These are phyloP conservation scores for Nephotettix cincticeps DNA, from an alignment of 1,140 invertebrate species.

Conservation along the genomic window DNA sequence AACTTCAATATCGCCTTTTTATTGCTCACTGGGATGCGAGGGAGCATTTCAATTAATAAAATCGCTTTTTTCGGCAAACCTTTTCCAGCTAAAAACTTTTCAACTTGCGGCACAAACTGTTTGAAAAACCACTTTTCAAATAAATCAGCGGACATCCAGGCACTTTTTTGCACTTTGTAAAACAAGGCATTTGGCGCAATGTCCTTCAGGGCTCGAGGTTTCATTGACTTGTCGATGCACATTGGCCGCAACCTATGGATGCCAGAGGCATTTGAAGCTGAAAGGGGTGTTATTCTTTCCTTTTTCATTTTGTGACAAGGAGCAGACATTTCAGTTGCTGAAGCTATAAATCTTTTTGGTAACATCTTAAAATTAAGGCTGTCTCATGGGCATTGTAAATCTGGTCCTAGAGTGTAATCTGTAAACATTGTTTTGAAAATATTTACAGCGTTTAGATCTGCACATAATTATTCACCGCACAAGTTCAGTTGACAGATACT, in stretches of 20 bases:
- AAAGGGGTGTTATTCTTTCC: conserved; percentile 29
- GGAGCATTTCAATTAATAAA: conserved; percentile 44
- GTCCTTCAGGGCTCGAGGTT: conserved; percentile 38
- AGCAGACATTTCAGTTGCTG: too few species aligned
- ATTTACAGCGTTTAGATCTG: not conserved
- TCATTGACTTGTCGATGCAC: conserved; percentile 39
- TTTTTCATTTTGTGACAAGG: conserved; percentile 32
- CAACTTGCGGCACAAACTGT: conserved; percentile 42
- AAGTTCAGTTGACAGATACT: not conserved
- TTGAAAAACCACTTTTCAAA: conserved; percentile 43
- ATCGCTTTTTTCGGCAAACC: conserved; percentile 37
- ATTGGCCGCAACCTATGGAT: conserved; percentile 37
- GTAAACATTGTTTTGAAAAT: conserved; percentile 9
- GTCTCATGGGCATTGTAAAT: conserved; percentile 37
- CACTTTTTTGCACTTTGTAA: conserved; percentile 39
- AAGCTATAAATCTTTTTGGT: conserved; percentile 21
- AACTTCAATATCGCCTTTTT: conserved; percentile 36
- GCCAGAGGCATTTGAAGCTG: conserved; percentile 37
- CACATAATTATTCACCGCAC: conserved; percentile 19
- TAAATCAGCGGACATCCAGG: too few species aligned
- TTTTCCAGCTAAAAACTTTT: conserved; percentile 32
- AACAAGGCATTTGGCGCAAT: conserved; percentile 25
- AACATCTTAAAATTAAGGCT: conserved; percentile 30
- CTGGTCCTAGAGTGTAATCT: conserved; percentile 18
- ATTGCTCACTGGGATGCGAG: conserved; percentile 37